Evolutionary conservation across 2,888 invertebrate genomes (phyloP).

Genomic region (Megamerina dolium): DNA sequence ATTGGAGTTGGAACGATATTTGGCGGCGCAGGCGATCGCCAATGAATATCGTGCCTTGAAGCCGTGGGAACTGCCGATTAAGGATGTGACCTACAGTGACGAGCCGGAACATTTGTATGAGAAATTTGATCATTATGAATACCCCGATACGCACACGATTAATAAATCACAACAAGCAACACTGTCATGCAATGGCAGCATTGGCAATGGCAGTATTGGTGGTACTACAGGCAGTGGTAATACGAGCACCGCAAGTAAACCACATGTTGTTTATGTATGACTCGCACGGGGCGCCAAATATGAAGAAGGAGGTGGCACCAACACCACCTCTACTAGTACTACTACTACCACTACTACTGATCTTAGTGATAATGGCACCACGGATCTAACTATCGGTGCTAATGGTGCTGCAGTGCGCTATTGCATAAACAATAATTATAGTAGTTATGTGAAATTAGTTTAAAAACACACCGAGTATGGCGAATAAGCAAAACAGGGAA

Average conservation of each 20-base stretch:
- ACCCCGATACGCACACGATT: slow-evolving; percentile 50
- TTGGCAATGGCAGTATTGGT: slow-evolving; percentile 11
- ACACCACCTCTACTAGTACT: neutral
- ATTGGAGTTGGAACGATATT: slow-evolving; percentile 47
- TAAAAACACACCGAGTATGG: slow-evolving; percentile 12
- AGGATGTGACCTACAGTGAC: slow-evolving; percentile 38
- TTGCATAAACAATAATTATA: slow-evolving; percentile 30
- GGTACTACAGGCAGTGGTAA: slow-evolving; percentile 18
- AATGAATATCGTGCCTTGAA: slow-evolving; percentile 49
- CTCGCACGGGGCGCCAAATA: slow-evolving; percentile 41
- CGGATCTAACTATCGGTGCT: too few species aligned
- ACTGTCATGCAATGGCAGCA: slow-evolving; percentile 18
- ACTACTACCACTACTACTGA: too few species aligned
- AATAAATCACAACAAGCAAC: slow-evolving; percentile 35
- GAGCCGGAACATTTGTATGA: slow-evolving; percentile 49
- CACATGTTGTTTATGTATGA: slow-evolving; percentile 51
- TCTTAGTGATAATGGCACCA: slow-evolving; percentile 31
- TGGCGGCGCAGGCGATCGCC: slow-evolving; percentile 48
- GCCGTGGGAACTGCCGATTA: slow-evolving; percentile 49
- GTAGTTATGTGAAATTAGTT: slow-evolving; percentile 30
- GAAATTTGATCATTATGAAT: slow-evolving; percentile 50
- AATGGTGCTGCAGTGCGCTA: slow-evolving; percentile 25
- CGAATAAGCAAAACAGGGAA: neutral
- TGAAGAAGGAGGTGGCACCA: slow-evolving; percentile 9
- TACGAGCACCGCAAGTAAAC: slow-evolving; percentile 29